Conservation (phyloP, 1,140 invertebrate genomes). For the Lethocerus indicus region DNA sequence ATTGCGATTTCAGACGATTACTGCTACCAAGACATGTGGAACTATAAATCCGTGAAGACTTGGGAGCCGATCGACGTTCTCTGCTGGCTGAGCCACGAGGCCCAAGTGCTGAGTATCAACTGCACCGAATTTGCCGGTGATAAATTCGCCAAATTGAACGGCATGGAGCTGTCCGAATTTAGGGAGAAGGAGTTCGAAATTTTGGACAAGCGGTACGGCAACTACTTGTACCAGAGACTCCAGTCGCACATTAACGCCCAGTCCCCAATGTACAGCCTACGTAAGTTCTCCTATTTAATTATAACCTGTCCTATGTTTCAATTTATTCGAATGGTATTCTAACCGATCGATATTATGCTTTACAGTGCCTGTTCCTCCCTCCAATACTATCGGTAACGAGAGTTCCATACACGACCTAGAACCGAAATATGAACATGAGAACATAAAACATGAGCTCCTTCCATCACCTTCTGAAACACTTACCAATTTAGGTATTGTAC, state of each 20-base stretch:
- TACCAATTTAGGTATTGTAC: no score
- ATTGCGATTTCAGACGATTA: no score
- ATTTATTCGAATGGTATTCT: no score
- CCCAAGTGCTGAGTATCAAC: not conserved
- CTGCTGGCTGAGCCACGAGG: not conserved
- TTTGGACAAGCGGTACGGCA: not conserved
- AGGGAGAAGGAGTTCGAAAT: not conserved
- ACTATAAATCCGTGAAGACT: not conserved
- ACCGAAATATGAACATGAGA: no score
- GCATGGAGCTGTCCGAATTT: not conserved
- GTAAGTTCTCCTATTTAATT: not conserved
- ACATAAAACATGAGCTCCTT: no score
- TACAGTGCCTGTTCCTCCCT: no score
- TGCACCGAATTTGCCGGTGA: not conserved
- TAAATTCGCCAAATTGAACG: slow-evolving; percentile 3
- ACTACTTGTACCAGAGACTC: not conserved
- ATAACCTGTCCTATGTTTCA: no score
- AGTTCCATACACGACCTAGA: no score
- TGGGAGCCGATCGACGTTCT: not conserved
- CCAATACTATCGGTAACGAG: no score
- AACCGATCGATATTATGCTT: no score
- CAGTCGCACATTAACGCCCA: not conserved
- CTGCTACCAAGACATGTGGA: not conserved
- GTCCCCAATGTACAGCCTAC: not conserved
- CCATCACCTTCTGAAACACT: no score